A percentile compares a stretch with the other conserved stretches of the same genome.
Evolutionary conservation across 2,888 invertebrate species (phyloP).

Genomic region (Epistrophe grossulariae): DNA sequence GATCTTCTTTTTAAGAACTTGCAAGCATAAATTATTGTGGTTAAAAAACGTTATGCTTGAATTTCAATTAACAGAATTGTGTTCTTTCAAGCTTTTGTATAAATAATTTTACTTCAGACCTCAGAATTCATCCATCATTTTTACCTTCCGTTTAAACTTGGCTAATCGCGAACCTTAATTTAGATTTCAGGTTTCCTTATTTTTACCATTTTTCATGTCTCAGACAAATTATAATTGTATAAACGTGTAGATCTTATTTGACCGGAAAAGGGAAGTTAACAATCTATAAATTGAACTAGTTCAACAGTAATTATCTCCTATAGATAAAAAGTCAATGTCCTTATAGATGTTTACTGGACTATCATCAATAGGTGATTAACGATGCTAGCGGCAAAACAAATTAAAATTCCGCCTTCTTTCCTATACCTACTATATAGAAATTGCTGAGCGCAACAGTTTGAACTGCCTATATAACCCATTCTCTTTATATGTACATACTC

Average conservation of each 20-base stretch:
- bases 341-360: neutral
- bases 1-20: too few species aligned
- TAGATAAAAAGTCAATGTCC: constrained; percentile 61
- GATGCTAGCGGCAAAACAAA: constrained; percentile 63
- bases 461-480: constrained; percentile 27
- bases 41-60: too few species aligned
- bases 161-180: too few species aligned
- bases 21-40: too few species aligned
- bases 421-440: neutral
- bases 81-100: too few species aligned
- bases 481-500: neutral
- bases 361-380: constrained; percentile 65
- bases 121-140: neutral
- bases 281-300: constrained; percentile 38
- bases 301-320: constrained; percentile 32
- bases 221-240: too few species aligned
- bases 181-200: neutral
- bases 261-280: constrained; percentile 53
- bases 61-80: too few species aligned
- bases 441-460: constrained; percentile 33
- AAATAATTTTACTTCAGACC: neutral
- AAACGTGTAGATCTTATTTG: too few species aligned
- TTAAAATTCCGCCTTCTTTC: constrained; percentile 71
- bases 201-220: neutral
- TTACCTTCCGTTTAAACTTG: neutral